Conservation (phyloP, 2,888 invertebrate species). For the Perithous albicinctus region DNA sequence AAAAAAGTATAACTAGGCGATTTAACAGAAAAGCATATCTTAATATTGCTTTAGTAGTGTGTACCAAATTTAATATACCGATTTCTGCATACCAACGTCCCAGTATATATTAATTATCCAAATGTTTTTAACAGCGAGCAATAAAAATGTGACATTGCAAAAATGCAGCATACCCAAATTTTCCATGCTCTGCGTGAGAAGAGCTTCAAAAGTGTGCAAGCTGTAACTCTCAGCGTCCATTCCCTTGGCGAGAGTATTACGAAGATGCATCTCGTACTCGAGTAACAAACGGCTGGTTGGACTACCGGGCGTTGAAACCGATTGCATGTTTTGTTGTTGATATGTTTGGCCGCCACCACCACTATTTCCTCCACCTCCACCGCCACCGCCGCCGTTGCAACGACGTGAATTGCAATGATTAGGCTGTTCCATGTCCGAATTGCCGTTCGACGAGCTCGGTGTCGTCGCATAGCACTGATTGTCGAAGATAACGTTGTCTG, state of each 20-base stretch:
- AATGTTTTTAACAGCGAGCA: no score
- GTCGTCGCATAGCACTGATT: constrained; percentile 98
- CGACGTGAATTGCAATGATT: constrained; percentile 86
- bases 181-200: constrained; percentile 97
- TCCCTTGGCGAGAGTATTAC: constrained; percentile 96
- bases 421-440: constrained; percentile 93
- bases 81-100: no score
- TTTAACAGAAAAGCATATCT: no score
- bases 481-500: constrained; percentile 97
- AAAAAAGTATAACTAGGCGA: no score
- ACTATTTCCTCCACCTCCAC: constrained; percentile 41
- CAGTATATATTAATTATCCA: no score
- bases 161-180: constrained; percentile 94
- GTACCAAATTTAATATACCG: no score
- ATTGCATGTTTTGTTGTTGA: constrained; percentile 72
- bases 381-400: constrained; percentile 76
- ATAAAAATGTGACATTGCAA: no score
- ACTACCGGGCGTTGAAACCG: constrained; percentile 90
- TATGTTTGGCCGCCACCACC: constrained; percentile 54
- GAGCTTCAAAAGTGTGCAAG: constrained; percentile 96
- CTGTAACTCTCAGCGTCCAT: constrained; percentile 98
- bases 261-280: constrained; percentile 97
- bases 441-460: constrained; percentile 96
- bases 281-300: constrained; percentile 93
- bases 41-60: no score